Base-by-base conservation (phyloP, 2,113 vertebrate species). In the Neodon shergylaensis region DNA sequence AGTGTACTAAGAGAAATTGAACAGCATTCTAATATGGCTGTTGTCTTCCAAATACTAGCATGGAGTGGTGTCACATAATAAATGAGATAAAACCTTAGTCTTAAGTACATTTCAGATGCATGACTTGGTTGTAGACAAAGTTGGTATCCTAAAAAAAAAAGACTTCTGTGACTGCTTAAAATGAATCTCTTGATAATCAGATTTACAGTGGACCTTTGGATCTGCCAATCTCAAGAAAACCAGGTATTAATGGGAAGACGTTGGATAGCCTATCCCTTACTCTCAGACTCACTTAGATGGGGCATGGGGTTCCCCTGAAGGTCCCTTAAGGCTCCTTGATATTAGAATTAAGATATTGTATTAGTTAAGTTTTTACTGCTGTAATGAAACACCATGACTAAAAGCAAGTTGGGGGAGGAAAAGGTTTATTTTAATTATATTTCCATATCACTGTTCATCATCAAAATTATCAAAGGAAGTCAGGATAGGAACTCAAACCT, bases 61-160 rank as follows among this genome's bases (percentile, higher is more conserved):
- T 42, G 74, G 9, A 47, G 12, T 42, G 3, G 1, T 66, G 31
- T 84, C 66, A 78, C 58, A 72, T 88, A 3, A 36, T 82, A 94
- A 73, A 11, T 33, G 11, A 92, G 52, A 54, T 63, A 28, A 44
- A 88, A 79, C 7, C 44, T 36, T 84, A 92, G 85, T 93, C 54
- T 24, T 70, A 47, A 84, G 24, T 82, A 22, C 26, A 33, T 90
- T 95, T 96, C 36, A 84, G 83, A 85, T 61, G 7, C 73, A 12
- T 47, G 13, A 31, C 17, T 16, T 36, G 22, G 7, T 54, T 91
- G 11, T 33, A 33, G 0, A 3, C 28, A 82, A 86, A 28, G 13
- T 24, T 91, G 36, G 24, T 11, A 78, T 72, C 88, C n/a, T 13
- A 24, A 93, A 94, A 49, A 94, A 49, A 47, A 95, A 79, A n/a